These are phyloP conservation scores for Phaethornis superciliosus DNA, from an alignment of 2,113 vertebrate species.

Conservation along the genomic window DNA sequence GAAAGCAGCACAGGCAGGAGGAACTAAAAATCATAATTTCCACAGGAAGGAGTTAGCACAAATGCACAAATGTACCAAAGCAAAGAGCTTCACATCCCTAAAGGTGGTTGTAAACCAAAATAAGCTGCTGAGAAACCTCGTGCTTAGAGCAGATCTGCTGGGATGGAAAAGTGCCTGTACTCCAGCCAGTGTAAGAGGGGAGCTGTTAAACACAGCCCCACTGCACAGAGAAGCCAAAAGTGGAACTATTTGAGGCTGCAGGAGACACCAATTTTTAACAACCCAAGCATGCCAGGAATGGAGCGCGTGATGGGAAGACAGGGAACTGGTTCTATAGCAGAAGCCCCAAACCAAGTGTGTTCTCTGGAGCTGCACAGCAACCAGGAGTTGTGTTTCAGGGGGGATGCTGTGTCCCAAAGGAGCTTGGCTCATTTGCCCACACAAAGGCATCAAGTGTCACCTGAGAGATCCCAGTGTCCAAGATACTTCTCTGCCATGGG, in stretches of 20 bases:
- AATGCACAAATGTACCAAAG: neutral
- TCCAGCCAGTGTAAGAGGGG: fast-evolving
- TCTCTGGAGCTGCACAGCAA: neutral
- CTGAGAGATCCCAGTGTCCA: fast-evolving
- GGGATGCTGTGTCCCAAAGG: neutral
- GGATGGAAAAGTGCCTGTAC: neutral
- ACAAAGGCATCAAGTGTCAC: neutral
- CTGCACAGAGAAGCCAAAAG: neutral
- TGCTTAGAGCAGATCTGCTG: neutral
- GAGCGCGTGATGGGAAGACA: fast-evolving
- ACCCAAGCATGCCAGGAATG: neutral
- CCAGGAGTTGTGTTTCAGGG: fast-evolving
- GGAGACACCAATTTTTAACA: neutral
- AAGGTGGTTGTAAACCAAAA: neutral
- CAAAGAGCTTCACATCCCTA: neutral
- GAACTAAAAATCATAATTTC: neutral
- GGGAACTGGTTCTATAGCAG: neutral
- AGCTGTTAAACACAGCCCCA: neutral
- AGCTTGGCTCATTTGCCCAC: neutral
- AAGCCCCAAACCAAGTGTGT: neutral
- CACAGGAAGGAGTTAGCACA: neutral
- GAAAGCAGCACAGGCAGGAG: neutral
- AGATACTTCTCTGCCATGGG: neutral
- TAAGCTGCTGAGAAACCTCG: neutral
- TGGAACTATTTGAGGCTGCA: fast-evolving